Conservation (phyloP, 2,888 invertebrate genomes). For the Polydrusus cervinus region DNA sequence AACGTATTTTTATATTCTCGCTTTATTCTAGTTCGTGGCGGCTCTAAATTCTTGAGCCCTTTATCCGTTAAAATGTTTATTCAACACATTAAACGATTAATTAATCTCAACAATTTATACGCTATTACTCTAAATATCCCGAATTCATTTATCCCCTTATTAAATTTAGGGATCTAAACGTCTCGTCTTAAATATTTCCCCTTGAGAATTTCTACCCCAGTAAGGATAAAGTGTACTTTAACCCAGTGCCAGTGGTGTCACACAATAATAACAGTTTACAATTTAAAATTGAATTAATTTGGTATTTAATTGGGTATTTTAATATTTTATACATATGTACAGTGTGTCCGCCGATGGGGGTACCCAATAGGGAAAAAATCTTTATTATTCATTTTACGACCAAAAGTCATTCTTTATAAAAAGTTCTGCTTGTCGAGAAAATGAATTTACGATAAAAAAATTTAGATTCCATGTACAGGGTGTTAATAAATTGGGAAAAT, state of each 20-base stretch:
- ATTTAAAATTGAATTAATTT: not conserved
- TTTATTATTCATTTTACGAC: too few species aligned
- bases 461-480: too few species aligned
- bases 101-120: slow-evolving; percentile 31
- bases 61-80: slow-evolving; percentile 15
- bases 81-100: slow-evolving; percentile 32
- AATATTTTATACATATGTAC: too few species aligned
- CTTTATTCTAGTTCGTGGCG: not conserved
- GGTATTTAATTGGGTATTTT: too few species aligned
- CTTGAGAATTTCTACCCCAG: slow-evolving; percentile 35
- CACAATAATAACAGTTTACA: not conserved
- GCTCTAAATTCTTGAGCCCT: not conserved
- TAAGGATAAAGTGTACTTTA: slow-evolving; percentile 11
- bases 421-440: too few species aligned
- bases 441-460: too few species aligned
- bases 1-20: not conserved
- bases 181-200: slow-evolving; percentile 36
- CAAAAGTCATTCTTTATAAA: too few species aligned
- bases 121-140: slow-evolving; percentile 26
- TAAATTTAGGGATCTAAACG: slow-evolving; percentile 35
- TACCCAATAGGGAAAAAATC: too few species aligned
- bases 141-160: slow-evolving; percentile 34
- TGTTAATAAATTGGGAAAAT: too few species aligned
- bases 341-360: too few species aligned
- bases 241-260: slow-evolving; percentile 12